Evolutionary conservation across 2,888 invertebrate species (phyloP), one percentile per base, ranked within the genome.

Genomic region (Nomada goodeniana): DNA sequence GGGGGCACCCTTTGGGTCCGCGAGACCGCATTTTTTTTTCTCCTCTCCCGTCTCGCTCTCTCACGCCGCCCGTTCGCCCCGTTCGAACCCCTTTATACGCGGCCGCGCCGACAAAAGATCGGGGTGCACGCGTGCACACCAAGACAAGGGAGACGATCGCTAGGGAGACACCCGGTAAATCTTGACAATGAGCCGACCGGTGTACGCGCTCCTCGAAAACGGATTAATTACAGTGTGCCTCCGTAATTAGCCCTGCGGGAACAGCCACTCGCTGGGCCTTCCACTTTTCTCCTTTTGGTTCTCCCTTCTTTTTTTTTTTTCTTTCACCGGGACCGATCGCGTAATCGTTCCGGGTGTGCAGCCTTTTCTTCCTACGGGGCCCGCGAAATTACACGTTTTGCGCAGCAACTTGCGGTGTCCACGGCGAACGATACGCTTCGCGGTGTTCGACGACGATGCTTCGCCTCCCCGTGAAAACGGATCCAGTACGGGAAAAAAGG

Each of bases 151-250:
- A 60, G 86, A 55, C 76, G 53, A 60, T 57, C 69, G 55, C 69
- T 44, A 65, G 73, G 73, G 75, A 69, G 81, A 86, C 86, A 81
- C 80, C 80, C 84, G 82, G 84, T 72, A 64, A 75, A 81, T 79
- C 78, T 68, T 79, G 83, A 90, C 90, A 90, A 90, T 89, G 82
- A 90, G 82, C 80, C 85, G 71, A 29, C 81, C 86, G 88, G 85
- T 84, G 85, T 73, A 82, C 88, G 70, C 75, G 86, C 85, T 83
- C 82, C 85, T 87, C 81, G 82, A 88, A 90, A 90, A 91, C 90
- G 90, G 89, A 92, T 93, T 93, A 93, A 93, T 92, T 93, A 92
- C 91, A 88, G 91, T 87, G 88, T 89, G 89, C 88, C 89, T 87
- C 84, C 76, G 82, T 91, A 91, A 92, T 92, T 91, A 91, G 87